A percentile compares a stretch with the other conserved stretches of the same genome.
Conservation (phyloP, 2,797 vertebrate genomes). For the Enteromius treurensis region DNA sequence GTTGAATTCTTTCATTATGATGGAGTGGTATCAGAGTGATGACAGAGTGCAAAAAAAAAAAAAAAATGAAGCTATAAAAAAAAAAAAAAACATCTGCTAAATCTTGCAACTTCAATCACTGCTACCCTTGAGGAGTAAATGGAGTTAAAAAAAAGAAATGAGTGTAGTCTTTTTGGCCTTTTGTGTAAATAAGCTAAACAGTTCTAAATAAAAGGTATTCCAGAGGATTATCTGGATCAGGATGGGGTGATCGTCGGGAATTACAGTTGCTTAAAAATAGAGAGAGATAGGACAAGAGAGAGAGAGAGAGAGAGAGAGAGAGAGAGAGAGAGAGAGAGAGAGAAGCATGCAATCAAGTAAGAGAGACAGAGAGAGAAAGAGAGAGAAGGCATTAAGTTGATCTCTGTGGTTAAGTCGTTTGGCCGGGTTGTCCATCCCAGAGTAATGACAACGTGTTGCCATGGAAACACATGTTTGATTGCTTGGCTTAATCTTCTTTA, state of each 20-base stretch:
- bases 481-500: conserved; percentile 75
- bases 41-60: background rate
- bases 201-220: conserved; percentile 47
- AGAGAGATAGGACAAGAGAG: conserved; percentile 10
- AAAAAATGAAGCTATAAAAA: background rate
- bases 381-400: conserved; percentile 33
- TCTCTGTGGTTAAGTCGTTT: conserved; percentile 49
- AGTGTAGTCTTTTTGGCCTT: background rate
- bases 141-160: background rate
- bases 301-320: conserved; percentile 10
- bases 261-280: conserved; percentile 36
- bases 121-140: background rate
- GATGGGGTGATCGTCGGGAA: conserved; percentile 11
- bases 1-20: background rate
- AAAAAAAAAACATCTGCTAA: background rate
- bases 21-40: background rate
- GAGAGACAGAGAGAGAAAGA: conserved; percentile 33
- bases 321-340: background rate
- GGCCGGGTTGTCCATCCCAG: conserved; percentile 53
- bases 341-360: background rate
- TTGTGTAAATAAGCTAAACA: conserved; percentile 43
- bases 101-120: background rate
- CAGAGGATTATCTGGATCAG: conserved; percentile 47
- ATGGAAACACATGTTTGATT: conserved; percentile 77
- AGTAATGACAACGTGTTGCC: conserved; percentile 75